Evolutionary conservation across 2,888 invertebrate genomes (phyloP).

Genomic region (Heliothis peltigera): DNA sequence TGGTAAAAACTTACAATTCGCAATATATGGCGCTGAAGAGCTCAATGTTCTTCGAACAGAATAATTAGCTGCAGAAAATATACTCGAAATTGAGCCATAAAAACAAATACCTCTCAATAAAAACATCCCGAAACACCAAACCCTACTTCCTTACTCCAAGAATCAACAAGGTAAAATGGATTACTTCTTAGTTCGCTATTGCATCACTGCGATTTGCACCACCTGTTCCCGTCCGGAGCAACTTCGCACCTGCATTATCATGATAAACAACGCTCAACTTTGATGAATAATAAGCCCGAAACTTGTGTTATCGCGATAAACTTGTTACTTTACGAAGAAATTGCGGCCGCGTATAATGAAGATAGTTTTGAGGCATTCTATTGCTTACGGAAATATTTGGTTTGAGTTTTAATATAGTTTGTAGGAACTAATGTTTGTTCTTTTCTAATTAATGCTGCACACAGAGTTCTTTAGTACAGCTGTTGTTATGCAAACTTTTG

Average conservation of each 20-base stretch:
- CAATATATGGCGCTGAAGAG: too few relatives aligned
- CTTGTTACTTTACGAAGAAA: slow-evolving; percentile 41
- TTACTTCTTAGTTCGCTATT: slow-evolving; percentile 49
- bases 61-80: too few relatives aligned
- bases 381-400: slow-evolving; percentile 6
- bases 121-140: slow-evolving; percentile 7
- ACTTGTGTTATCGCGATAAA: slow-evolving; percentile 47
- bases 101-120: slow-evolving; percentile 4
- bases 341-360: slow-evolving; percentile 24
- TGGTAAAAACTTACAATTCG: too few relatives aligned
- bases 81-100: not conserved
- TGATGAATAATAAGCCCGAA: slow-evolving; percentile 53
- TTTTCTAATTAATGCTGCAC: too few relatives aligned
- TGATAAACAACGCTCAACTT: slow-evolving; percentile 53
- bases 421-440: too few relatives aligned
- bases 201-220: slow-evolving; percentile 56
- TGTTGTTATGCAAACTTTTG: too few relatives aligned
- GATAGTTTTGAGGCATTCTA: slow-evolving; percentile 24
- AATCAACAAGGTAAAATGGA: slow-evolving; percentile 59
- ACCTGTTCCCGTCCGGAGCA: slow-evolving; percentile 47
- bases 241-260: slow-evolving; percentile 55
- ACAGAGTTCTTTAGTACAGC: too few relatives aligned
- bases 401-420: not conserved
- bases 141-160: slow-evolving; percentile 29
- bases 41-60: too few relatives aligned